Conservation (phyloP, 23 tunicate genomes). For the Halocynthia aurantium region DNA sequence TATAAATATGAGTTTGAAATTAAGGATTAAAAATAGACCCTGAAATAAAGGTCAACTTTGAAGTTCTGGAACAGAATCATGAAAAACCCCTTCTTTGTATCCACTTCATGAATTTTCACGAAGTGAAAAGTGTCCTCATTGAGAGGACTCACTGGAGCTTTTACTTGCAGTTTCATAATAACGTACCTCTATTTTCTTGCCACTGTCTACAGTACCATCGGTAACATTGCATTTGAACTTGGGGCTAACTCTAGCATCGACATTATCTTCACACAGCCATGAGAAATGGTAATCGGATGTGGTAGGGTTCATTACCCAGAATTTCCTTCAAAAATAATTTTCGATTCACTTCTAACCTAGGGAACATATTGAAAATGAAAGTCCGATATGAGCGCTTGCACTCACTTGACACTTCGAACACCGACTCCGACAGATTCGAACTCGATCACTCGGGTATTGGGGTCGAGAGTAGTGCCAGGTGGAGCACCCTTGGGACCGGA, state of each 20-base stretch:
- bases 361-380: background rate
- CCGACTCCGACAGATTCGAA: slow-evolving; percentile 74
- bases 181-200: slow-evolving; percentile 56
- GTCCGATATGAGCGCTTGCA: background rate
- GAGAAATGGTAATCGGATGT: slow-evolving; percentile 33
- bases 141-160: too few species aligned
- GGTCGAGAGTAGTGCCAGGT: slow-evolving; percentile 82
- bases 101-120: too few species aligned
- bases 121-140: too few species aligned
- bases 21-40: too few species aligned
- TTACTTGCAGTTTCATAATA: too few species aligned
- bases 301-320: slow-evolving; percentile 93
- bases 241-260: slow-evolving; percentile 53
- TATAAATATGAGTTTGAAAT: too few species aligned
- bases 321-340: slow-evolving; percentile 52
- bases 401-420: slow-evolving; percentile 44
- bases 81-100: too few species aligned
- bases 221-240: slow-evolving; percentile 48
- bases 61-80: too few species aligned
- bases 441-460: slow-evolving; percentile 83
- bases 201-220: slow-evolving; percentile 44
- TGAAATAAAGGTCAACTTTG: too few species aligned
- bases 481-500: slow-evolving; percentile 78
- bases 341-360: background rate
- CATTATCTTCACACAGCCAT: slow-evolving; percentile 64